phyloP scores from a whole-genome alignment of 2,888 invertebrate species.

The Tetanocera ferruginea region DNA sequence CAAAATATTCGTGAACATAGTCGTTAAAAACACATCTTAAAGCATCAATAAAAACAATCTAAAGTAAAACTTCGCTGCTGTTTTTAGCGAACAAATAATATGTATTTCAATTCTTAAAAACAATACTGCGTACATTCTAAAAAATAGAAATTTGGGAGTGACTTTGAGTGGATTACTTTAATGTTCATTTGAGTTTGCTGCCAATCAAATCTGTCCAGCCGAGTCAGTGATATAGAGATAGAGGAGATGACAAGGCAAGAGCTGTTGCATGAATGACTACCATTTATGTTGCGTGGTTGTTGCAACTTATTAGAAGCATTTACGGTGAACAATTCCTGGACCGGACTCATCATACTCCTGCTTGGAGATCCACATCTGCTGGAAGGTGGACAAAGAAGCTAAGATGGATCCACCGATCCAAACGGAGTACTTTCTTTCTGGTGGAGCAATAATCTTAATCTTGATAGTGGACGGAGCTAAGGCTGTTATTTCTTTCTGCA shows the following conservation, averaged over 20 bases:
- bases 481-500: constrained; percentile 91
- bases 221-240: constrained; percentile 16
- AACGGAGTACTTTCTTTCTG: constrained; percentile 91
- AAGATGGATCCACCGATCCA: constrained; percentile 90
- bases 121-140: constrained; percentile 40
- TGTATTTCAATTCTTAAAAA: constrained; percentile 45
- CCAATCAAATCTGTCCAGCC: constrained; percentile 15
- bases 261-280: not conserved
- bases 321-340: constrained; percentile 89
- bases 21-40: not conserved
- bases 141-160: constrained; percentile 39
- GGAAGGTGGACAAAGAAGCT: constrained; percentile 90
- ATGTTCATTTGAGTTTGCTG: constrained; percentile 48
- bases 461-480: constrained; percentile 93
- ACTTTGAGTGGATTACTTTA: constrained; percentile 52
- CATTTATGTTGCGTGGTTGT: constrained; percentile 2
- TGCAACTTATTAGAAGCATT: constrained; percentile 86
- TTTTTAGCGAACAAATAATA: constrained; percentile 43
- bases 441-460: constrained; percentile 94
- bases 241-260: constrained; percentile 19
- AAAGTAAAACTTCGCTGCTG: constrained; percentile 43
- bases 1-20: no score
- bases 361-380: constrained; percentile 93
- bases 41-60: constrained; percentile 27
- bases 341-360: constrained; percentile 80